These are phyloP conservation scores for Megastigmus dorsalis DNA, from an alignment of 2,888 invertebrate genomes.

Conservation along the genomic window DNA sequence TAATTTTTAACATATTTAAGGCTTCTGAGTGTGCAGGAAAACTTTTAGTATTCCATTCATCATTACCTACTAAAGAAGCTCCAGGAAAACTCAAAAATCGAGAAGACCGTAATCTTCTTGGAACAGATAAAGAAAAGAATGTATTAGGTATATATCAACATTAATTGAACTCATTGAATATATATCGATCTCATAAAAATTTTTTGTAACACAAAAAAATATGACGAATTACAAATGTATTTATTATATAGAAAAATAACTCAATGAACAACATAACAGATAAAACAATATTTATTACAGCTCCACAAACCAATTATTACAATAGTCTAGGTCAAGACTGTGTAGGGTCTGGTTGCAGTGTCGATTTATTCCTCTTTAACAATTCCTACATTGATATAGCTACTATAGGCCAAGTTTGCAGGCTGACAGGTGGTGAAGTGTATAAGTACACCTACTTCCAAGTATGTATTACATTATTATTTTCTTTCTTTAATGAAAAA, in stretches of 20 bases:
- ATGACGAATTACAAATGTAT: no score
- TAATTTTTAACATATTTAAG: constrained; percentile 64
- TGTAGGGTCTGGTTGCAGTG: constrained; percentile 92
- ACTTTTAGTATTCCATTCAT: constrained; percentile 95
- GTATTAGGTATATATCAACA: constrained; percentile 75
- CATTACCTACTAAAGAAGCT: constrained; percentile 92
- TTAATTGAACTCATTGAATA: no score
- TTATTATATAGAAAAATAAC: no score
- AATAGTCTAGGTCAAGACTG: constrained; percentile 96
- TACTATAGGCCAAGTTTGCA: constrained; percentile 92
- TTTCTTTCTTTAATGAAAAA: background rate
- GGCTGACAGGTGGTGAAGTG: constrained; percentile 95
- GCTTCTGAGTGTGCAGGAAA: constrained; percentile 96
- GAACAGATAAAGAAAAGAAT: constrained; percentile 95
- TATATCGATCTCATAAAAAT: background rate
- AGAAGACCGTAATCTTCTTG: constrained; percentile 96
- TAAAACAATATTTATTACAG: constrained; percentile 73
- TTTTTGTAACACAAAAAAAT: background rate
- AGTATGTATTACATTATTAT: constrained; percentile 75
- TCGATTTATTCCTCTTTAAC: constrained; percentile 96
- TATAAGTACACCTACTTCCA: constrained; percentile 99
- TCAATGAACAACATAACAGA: no score
- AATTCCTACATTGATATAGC: constrained; percentile 97
- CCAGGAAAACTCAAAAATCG: constrained; percentile 96
- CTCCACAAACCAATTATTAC: constrained; percentile 92